Percentiles rank a stretch among this genome's conserved stretches.
Conservation (phyloP, 2,797 vertebrate genomes). For the Coilia nasus region DNA sequence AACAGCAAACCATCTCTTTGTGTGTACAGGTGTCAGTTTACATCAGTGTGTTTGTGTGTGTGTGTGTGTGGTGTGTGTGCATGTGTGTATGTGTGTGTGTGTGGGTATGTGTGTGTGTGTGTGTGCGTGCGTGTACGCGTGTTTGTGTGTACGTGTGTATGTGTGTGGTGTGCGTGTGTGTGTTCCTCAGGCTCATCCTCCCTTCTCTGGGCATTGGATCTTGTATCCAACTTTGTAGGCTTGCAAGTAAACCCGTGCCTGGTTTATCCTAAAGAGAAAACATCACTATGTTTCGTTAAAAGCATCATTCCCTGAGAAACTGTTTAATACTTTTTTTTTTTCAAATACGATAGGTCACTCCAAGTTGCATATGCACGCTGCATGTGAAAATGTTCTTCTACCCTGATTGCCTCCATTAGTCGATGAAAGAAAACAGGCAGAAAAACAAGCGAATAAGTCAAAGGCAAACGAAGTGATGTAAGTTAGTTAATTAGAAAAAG, state of each 20-base stretch:
- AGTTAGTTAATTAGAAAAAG: no score
- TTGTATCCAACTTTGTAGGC: conserved; percentile 84
- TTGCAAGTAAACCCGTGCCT: conserved; percentile 81
- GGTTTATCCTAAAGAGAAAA: conserved; percentile 75
- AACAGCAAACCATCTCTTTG: not conserved
- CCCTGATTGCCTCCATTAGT: no score
- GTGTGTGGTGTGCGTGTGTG: not conserved
- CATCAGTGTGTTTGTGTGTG: not conserved
- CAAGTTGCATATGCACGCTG: no score
- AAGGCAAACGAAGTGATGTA: no score
- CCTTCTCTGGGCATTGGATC: conserved; percentile 76
- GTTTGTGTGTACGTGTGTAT: not conserved
- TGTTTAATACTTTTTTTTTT: no score
- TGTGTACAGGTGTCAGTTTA: not conserved
- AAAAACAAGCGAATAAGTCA: no score
- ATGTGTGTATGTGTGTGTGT: not conserved
- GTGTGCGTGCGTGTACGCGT: not conserved
- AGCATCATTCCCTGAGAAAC: no score
- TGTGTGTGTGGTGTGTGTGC: conserved; percentile 2
- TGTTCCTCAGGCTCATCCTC: conserved; percentile 51
- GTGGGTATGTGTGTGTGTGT: not conserved
- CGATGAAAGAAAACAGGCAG: no score
- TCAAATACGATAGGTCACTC: no score
- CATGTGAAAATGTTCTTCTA: no score
- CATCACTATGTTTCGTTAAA: no score